phyloP scores from a whole-genome alignment of 2,888 invertebrate genomes.

The Mimumesa dahlbomi region DNA sequence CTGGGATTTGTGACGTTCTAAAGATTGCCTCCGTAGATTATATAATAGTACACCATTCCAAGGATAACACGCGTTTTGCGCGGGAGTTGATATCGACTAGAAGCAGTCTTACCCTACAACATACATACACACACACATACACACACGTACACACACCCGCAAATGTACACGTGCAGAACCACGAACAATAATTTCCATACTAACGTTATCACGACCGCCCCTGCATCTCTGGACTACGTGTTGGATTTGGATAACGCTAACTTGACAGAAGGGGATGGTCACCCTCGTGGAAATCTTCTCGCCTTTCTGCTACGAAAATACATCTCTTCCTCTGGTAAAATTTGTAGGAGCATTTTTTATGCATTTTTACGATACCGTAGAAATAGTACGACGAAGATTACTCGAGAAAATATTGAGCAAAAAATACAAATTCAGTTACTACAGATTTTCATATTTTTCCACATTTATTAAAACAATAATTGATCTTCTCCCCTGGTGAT shows the following conservation, averaged over 20 bases:
- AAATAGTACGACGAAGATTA: no score
- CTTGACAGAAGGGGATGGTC: conserved; percentile 68
- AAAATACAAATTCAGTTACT: not conserved
- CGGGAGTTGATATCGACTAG: conserved; percentile 48
- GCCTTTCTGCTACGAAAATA: conserved; percentile 46
- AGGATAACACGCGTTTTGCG: conserved; percentile 31
- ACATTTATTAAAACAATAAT: no score
- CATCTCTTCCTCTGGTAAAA: conserved; percentile 44
- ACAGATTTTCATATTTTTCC: no score
- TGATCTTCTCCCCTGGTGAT: no score
- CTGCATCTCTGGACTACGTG: conserved; percentile 67
- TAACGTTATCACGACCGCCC: conserved; percentile 69
- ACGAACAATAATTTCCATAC: conserved; percentile 73
- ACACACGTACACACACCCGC: conserved; percentile 9
- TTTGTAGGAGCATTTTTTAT: conserved; percentile 20
- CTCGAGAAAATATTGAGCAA: no score
- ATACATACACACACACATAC: conserved; percentile 7
- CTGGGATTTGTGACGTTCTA: not conserved
- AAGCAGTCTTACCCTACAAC: conserved; percentile 30
- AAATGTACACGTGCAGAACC: conserved; percentile 19
- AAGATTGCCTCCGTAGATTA: not conserved
- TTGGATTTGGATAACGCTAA: conserved; percentile 74
- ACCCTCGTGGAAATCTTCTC: conserved; percentile 58
- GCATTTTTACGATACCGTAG: conserved; percentile 11
- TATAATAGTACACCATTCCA: conserved; percentile 6